A percentile compares a stretch with the other conserved stretches of the same genome.
Evolutionary conservation across 1,140 invertebrate genomes (phyloP).

Genomic region (Caenorhabditis inopinata): DNA sequence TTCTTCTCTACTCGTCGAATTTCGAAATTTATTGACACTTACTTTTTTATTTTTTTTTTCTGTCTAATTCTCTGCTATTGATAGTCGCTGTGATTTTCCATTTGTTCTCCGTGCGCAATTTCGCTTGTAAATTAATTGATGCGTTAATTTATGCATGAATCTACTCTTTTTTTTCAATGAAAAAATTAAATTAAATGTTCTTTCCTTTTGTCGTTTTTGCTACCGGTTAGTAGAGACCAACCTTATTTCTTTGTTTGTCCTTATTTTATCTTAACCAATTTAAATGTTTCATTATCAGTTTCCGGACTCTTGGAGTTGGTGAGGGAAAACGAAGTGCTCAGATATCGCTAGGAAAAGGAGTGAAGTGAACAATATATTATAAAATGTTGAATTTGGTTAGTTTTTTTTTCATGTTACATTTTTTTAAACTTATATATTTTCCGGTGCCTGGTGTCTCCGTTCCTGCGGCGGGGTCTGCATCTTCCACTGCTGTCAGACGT

Average conservation of each 20-base stretch:
- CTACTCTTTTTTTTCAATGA: no score
- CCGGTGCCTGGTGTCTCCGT: not conserved
- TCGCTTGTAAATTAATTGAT: not conserved
- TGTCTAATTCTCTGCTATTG: not conserved
- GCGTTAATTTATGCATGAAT: not conserved
- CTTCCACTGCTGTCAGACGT: constrained; percentile 58
- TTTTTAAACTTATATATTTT: no score
- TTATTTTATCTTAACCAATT: no score
- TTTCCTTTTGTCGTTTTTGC: no score
- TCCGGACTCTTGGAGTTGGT: not conserved
- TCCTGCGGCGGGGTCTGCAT: constrained; percentile 63
- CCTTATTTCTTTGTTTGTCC: no score
- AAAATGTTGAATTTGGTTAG: not conserved
- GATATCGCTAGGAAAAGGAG: no score
- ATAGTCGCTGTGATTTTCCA: not conserved
- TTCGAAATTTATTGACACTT: not conserved
- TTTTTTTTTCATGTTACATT: not conserved
- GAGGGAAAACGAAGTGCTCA: not conserved
- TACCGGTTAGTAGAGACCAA: no score
- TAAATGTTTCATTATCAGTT: no score
- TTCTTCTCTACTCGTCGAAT: not conserved
- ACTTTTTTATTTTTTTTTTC: not conserved
- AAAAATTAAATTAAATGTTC: no score
- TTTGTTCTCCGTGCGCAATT: not conserved
- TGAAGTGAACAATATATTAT: no score